phyloP scores from a whole-genome alignment of 2,888 invertebrate genomes.

The Dasypolia templi region DNA sequence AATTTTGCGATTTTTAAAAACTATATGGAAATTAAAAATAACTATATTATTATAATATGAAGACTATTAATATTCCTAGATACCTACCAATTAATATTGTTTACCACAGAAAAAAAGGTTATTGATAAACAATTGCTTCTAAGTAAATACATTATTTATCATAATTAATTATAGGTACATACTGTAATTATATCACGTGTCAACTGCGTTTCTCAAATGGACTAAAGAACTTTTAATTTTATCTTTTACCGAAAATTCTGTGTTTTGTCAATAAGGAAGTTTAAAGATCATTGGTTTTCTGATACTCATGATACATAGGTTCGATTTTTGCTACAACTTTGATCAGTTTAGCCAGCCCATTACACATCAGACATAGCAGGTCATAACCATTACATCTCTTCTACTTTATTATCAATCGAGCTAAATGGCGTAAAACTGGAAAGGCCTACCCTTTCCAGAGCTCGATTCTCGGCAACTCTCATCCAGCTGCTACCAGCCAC shows the following conservation, averaged over 20 bases:
- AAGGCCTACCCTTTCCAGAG: no score
- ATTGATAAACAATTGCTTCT: constrained; percentile 19
- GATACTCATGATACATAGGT: not conserved
- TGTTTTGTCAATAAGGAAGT: constrained; percentile 55
- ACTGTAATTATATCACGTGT: not conserved
- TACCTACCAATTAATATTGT: constrained; percentile 34
- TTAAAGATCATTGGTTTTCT: constrained; percentile 32
- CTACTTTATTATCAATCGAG: no score
- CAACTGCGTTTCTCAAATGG: not conserved
- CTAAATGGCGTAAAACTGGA: no score
- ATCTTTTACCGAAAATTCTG: constrained; percentile 10
- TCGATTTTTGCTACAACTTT: no score
- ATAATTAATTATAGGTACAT: constrained; percentile 29
- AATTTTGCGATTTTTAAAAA: no score
- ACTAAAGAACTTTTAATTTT: constrained; percentile 15
- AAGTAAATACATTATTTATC: constrained; percentile 22
- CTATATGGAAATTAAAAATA: no score
- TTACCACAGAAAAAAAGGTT: constrained; percentile 32
- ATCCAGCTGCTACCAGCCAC: no score
- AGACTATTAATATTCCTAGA: not conserved
- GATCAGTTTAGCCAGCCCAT: no score
- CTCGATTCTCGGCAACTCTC: no score
- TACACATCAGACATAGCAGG: no score
- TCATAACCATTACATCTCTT: no score
- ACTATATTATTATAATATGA: not conserved